Percentiles rank a stretch among this genome's conserved stretches.
phyloP scores from a whole-genome alignment of 2,113 vertebrate species.

The Coracopsis vasa region DNA sequence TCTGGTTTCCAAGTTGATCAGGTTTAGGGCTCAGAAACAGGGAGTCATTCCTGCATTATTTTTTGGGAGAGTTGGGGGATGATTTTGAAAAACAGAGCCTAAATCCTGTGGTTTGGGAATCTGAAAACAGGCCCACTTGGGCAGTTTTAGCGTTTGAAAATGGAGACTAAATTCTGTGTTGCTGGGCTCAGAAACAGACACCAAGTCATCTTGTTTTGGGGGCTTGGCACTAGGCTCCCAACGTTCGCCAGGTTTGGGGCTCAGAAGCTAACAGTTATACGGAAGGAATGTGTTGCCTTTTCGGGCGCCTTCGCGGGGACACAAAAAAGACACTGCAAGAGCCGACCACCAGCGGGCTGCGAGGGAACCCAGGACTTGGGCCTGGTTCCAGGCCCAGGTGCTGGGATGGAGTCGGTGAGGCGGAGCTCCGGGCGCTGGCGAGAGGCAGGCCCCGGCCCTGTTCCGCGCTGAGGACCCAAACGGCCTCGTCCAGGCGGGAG shows the following conservation, averaged over 20 bases:
- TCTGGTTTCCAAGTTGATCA: neutral
- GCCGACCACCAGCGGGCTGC: too few relatives aligned
- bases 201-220: neutral
- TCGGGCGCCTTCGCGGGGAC: too few relatives aligned
- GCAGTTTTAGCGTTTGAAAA: neutral
- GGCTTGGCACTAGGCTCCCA: neutral
- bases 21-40: neutral
- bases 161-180: neutral
- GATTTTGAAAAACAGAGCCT: neutral
- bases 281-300: neutral
- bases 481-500: neutral
- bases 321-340: neutral
- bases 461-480: neutral
- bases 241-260: neutral
- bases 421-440: too few relatives aligned
- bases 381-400: too few relatives aligned
- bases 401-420: too few relatives aligned
- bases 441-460: too few relatives aligned
- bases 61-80: neutral
- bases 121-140: neutral
- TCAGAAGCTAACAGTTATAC: neutral
- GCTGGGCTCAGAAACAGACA: neutral
- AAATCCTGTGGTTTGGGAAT: neutral
- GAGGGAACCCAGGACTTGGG: neutral
- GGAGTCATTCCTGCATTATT: neutral